These are phyloP conservation scores for Hydropsyche tenuis DNA, from an alignment of 1,140 invertebrate genomes.

Conservation along the genomic window DNA sequence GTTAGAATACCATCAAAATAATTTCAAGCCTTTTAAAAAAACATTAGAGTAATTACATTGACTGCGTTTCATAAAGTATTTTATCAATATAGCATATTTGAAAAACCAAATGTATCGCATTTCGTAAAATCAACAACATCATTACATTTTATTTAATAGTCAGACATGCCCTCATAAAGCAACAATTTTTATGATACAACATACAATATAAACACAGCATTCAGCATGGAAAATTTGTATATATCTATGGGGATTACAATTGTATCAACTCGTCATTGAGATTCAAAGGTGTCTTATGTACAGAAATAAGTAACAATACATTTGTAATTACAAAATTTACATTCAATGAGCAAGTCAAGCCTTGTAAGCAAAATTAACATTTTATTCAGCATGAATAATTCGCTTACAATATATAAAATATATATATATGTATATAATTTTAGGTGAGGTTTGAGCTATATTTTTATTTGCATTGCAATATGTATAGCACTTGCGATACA, in stretches of 20 bases:
- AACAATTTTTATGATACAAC: too few species aligned
- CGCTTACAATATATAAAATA: too few species aligned
- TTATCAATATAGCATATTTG: background rate
- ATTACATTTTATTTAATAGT: too few species aligned
- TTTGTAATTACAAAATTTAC: constrained; percentile 28
- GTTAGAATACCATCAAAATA: background rate
- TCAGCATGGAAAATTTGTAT: background rate
- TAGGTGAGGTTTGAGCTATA: too few species aligned
- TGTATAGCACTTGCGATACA: too few species aligned
- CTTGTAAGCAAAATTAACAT: too few species aligned
- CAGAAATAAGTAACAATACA: background rate
- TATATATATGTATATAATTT: too few species aligned
- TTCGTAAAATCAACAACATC: background rate
- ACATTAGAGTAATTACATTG: background rate
- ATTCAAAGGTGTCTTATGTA: too few species aligned
- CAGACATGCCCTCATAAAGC: too few species aligned
- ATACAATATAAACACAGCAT: background rate
- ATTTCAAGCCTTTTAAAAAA: background rate
- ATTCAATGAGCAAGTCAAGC: constrained; percentile 27
- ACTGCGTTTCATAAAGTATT: background rate
- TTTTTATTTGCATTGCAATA: too few species aligned
- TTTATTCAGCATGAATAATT: too few species aligned
- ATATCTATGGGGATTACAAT: background rate
- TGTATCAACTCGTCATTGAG: background rate
- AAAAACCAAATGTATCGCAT: background rate